Evolutionary conservation across 2,113 vertebrate genomes (phyloP).

Genomic region (Gallinago paraguaiae): DNA sequence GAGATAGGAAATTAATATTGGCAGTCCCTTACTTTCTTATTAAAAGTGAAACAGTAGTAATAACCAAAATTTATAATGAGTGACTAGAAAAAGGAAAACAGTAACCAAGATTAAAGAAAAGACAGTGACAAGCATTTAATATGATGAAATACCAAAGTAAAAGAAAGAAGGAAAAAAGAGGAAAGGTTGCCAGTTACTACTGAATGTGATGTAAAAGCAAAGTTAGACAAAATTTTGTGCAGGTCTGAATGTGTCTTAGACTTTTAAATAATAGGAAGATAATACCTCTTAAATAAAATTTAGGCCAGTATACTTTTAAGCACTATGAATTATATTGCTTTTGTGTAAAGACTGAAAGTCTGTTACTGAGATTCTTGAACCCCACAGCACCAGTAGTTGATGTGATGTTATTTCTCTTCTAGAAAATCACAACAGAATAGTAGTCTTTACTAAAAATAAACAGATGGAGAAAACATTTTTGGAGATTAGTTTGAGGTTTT

Average conservation of each 20-base stretch:
- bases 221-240: background rate
- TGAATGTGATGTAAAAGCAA: background rate
- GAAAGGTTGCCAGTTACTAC: background rate
- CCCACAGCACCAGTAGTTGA: background rate
- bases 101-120: background rate
- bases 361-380: background rate
- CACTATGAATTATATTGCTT: background rate
- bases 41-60: conserved; percentile 3
- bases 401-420: background rate
- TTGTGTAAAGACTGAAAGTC: background rate
- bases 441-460: background rate
- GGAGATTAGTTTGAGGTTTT: background rate
- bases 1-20: conserved; percentile 5
- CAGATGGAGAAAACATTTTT: background rate
- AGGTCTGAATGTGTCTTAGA: background rate
- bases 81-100: background rate
- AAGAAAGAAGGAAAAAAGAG: background rate
- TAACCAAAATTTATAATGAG: background rate
- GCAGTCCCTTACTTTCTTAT: background rate
- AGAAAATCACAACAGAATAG: background rate
- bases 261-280: background rate
- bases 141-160: background rate
- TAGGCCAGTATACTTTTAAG: background rate
- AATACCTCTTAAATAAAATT: background rate
- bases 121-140: background rate